Base-by-base conservation (phyloP, 2,797 vertebrate species). In the Diceros bicornis region DNA sequence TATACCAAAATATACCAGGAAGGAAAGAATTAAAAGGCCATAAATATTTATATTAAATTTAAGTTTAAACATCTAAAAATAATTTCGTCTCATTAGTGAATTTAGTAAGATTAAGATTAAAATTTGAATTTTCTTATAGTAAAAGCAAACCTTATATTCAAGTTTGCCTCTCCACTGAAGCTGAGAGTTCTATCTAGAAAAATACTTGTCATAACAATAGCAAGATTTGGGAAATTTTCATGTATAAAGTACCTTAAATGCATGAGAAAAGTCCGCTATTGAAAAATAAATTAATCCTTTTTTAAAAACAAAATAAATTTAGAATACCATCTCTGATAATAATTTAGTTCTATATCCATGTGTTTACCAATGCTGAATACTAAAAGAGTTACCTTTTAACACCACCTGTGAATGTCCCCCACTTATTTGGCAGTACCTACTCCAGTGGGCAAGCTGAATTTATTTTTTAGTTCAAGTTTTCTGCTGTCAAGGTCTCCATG, bases 51-150 rank as follows among this genome's bases (percentile, higher is more conserved):
- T 57, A 72, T 89, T 90, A 78, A 68, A 74, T 84, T 64, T 72
- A 75, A 69, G 50, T 88, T 82, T 25, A 79, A 79, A 77, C 57
- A 89, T 32, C 57, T 83, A 95, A 71, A 97, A 95, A 78, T 68
- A 93, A 72, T 96, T 75, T 77, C 57, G 17, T 91, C 64, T 85
- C 32, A 41, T 85, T 88, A 87, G 34, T 89, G 41, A 90, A 89
- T 69, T 89, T 82, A 89, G 29, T 52, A 97, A 90, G 32, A 83
- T 50, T 91, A 94, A 85, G 21, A 89, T 57, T 95, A 96, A 79
- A 95, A 92, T 71, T 8, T 86, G 1, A 96, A 86, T 89, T 78
- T 93, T 94, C 47, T 91, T 59, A 95, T 94, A 95, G 68, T 32
- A 95, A 90, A 95, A 92, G 14, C 62, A 82, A 79, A 82, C 91